These are phyloP conservation scores for Delphinapterus leucas DNA, from an alignment of 2,113 vertebrate genomes.

Conservation along the genomic window DNA sequence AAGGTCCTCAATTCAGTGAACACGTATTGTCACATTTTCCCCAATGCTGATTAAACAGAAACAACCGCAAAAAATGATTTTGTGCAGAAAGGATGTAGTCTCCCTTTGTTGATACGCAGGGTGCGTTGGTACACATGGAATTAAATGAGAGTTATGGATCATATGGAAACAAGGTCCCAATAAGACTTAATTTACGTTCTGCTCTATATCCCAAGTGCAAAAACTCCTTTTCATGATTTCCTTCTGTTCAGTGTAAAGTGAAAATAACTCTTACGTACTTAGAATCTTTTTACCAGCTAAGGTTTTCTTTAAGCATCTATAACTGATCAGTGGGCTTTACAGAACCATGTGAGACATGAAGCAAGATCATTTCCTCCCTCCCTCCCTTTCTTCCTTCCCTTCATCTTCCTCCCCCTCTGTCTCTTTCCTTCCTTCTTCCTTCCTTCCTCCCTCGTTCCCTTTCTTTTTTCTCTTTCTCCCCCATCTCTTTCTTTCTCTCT, in stretches of 20 bases:
- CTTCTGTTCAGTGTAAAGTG: not conserved
- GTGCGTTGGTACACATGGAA: accelerated
- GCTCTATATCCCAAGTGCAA: not conserved
- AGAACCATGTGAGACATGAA: not conserved
- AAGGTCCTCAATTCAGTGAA: not conserved
- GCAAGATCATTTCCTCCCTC: accelerated
- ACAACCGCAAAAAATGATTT: not conserved
- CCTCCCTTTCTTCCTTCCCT: not conserved
- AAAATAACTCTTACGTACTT: not conserved
- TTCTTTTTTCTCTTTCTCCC: not conserved
- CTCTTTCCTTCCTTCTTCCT: accelerated
- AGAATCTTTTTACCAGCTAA: not conserved
- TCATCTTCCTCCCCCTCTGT: not conserved
- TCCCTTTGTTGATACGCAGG: not conserved
- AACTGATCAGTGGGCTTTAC: not conserved
- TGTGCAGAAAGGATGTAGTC: not conserved
- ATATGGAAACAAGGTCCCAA: not conserved
- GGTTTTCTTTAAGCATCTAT: not conserved
- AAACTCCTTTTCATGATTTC: not conserved
- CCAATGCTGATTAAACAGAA: not conserved
- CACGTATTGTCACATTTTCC: not conserved
- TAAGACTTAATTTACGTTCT: not conserved
- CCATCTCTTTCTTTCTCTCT: not conserved
- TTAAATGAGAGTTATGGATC: not conserved
- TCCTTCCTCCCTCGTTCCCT: no score